Conservation (phyloP, 2,113 vertebrate genomes). For the Strix aluco region DNA sequence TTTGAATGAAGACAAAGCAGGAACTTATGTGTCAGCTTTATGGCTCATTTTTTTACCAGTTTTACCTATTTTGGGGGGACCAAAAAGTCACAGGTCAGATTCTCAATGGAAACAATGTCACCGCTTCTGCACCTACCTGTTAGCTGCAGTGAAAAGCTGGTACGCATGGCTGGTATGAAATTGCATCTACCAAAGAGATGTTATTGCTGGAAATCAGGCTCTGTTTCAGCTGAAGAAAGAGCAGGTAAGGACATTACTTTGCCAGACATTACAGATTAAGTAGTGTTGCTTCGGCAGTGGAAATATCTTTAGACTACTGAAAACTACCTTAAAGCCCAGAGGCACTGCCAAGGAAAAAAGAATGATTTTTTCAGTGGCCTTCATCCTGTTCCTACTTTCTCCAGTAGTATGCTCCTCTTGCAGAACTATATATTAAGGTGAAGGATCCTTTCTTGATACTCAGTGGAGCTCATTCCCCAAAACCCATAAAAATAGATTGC, state of each 20-base stretch:
- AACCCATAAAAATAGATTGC: background rate
- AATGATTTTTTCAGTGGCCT: background rate
- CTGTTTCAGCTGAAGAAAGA: background rate
- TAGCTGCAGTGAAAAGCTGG: background rate
- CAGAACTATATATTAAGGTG: background rate
- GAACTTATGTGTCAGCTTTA: background rate
- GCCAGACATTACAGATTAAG: background rate
- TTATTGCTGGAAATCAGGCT: background rate
- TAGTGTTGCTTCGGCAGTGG: background rate
- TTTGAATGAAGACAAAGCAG: background rate
- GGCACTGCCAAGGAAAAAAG: background rate
- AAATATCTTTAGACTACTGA: background rate
- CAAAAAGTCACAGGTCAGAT: background rate
- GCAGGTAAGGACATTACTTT: background rate
- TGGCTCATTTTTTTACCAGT: background rate
- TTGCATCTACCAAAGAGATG: background rate
- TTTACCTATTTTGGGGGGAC: background rate
- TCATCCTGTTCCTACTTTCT: background rate
- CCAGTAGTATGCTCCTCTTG: background rate
- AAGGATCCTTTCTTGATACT: background rate
- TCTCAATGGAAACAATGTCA: background rate
- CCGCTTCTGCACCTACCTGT: background rate
- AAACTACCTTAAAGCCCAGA: background rate
- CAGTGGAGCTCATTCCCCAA: background rate
- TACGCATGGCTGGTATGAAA: rapidly evolving